Percentiles rank a stretch among this genome's conserved stretches.
phyloP scores from a whole-genome alignment of 1,140 invertebrate genomes.

The Leptopilina clavipes region DNA sequence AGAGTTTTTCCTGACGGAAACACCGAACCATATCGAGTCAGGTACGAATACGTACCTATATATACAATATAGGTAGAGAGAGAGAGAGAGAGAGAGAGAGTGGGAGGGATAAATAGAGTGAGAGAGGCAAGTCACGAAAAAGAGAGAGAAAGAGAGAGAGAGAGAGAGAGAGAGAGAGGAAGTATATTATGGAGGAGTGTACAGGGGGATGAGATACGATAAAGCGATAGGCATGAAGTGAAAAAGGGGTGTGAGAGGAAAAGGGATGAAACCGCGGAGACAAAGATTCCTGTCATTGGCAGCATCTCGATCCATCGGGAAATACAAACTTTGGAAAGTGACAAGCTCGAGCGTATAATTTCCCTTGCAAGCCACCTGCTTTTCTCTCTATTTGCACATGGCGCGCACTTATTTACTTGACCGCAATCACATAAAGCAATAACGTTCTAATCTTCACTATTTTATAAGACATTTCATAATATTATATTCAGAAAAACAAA shows the following conservation, averaged over 20 bases:
- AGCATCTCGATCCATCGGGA: constrained; percentile 61
- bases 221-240: constrained; percentile 37
- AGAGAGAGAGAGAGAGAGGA: constrained; percentile 21
- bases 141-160: not conserved
- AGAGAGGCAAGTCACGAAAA: too few relatives aligned
- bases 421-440: not conserved
- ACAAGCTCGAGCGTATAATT: constrained; percentile 55
- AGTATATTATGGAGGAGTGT: constrained; percentile 1
- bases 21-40: constrained; percentile 30
- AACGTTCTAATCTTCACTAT: not conserved
- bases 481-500: too few relatives aligned
- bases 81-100: constrained; percentile 35
- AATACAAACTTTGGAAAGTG: constrained; percentile 54
- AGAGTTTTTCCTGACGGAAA: constrained; percentile 57
- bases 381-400: not conserved
- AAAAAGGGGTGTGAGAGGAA: constrained; percentile 37
- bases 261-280: constrained; percentile 49
- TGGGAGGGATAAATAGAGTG: too few relatives aligned
- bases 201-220: constrained; percentile 35
- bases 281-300: constrained; percentile 71
- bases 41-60: not conserved
- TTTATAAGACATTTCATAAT: too few relatives aligned
- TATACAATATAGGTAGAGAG: constrained; percentile 24
- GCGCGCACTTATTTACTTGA: too few relatives aligned
- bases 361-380: constrained; percentile 48